phyloP scores from a whole-genome alignment of 1,140 invertebrate species.

The Leptestheria dahalacensis region DNA sequence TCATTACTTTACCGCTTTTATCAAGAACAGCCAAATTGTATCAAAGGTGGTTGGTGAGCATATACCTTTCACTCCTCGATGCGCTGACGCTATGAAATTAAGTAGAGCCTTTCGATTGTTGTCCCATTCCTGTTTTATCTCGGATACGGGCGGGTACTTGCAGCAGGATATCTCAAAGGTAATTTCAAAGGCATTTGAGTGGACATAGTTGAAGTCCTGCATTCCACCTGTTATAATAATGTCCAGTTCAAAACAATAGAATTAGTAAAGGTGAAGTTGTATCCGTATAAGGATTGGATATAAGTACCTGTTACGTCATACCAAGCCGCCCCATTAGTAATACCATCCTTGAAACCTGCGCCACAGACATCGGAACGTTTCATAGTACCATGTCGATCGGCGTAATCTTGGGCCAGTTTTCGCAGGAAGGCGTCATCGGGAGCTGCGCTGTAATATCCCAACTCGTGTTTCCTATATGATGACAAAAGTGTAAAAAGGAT shows the following conservation, averaged over 20 bases:
- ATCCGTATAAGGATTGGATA: too few relatives aligned
- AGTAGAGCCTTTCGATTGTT: conserved; percentile 76
- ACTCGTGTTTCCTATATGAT: not conserved
- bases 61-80: conserved; percentile 65
- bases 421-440: conserved; percentile 79
- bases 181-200: conserved; percentile 90
- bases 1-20: not conserved
- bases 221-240: conserved; percentile 52
- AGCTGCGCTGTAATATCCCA: conserved; percentile 49
- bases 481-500: too few relatives aligned
- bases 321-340: conserved; percentile 80
- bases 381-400: conserved; percentile 58
- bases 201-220: conserved; percentile 96
- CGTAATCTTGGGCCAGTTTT: conserved; percentile 63
- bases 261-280: too few relatives aligned
- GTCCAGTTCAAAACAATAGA: not conserved
- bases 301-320: conserved; percentile 34
- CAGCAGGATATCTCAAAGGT: conserved; percentile 93
- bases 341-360: conserved; percentile 56
- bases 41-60: not conserved
- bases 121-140: conserved; percentile 63
- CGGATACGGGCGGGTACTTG: conserved; percentile 64
- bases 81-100: conserved; percentile 66
- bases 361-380: conserved; percentile 32
- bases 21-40: not conserved